Base-by-base conservation (phyloP, 1,140 invertebrate genomes). In the Venturia canescens region DNA sequence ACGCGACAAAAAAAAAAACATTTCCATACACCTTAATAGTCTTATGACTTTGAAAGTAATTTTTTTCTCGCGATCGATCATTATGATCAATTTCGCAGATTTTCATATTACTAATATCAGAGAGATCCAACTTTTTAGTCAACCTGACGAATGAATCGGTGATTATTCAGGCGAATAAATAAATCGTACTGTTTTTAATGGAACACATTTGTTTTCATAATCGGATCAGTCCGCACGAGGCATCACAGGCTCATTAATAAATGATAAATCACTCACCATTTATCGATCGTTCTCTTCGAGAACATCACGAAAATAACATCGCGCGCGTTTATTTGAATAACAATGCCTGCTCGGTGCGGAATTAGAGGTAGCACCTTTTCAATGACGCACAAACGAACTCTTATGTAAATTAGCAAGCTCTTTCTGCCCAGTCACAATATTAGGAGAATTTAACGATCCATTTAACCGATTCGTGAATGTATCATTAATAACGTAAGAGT, bases 321-420 rank as follows among this genome's bases (percentile, higher is more conserved):
- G 16, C 66, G 74, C 44, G 16, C 66, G 74, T 34, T 31, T 29
- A 90, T 90, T 90, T 89, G 88, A 90, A 90, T 90, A 87, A 90
- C 87, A 90, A 90, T 90, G 83, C 83, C 1, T n/a, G n/a, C n/a
- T n/a, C n/a, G 18, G n/a, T 1, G 82, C 3, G 16, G 60, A 79
- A 86, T 87, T 86, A 84, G 81, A 79, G 80, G 75, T 83, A 80
- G 80, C 83, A 66, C 75, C 82, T 81, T 80, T 86, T 80, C 81
- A 83, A 84, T 79, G 81, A 63, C 80, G 74, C 83, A 69, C 31
- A 69, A 83, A 86, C 78, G 79, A 80, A 87, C 86, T 83, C 79
- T 83, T 84, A 87, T 87, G 88, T 71, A 85, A 88, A 90, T 88
- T 76, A 63, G 31, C 76, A 31, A 50, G 26, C 31, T 50, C 53